Evolutionary conservation across 2,888 invertebrate species (phyloP), one percentile per base, ranked within the genome.

Genomic region (Apeira syringaria): DNA sequence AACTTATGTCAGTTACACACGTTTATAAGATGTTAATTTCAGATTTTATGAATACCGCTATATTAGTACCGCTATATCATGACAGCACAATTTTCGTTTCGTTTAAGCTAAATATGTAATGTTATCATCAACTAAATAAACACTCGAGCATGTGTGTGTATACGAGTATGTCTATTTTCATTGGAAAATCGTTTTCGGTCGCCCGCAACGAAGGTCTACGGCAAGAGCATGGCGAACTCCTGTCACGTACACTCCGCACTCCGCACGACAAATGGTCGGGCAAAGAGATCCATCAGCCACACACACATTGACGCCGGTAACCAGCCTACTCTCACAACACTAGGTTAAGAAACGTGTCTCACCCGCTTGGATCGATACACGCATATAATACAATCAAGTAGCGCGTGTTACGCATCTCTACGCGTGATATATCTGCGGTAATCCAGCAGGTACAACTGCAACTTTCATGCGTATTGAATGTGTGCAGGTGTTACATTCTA

Each of bases 331-430:
- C 59, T 49, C 61, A 60, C 57, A 54, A 57, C 59, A 54, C 63
- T 66, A 68, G 72, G 66, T 70, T 76, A 77, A 76, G 74, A 77
- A 80, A 75, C 74, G 75, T 76, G 77, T 78, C 77, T 74, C 68
- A 61, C 59, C 62, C 68, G 64, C 70, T 50, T 68, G 75, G 86
- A 85, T 87, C 87, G 69, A 88, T 87, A 86, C 73, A 76, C 75
- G 68, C 70, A 74, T 75, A 71, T 74, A 65, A 36, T 49, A 47
- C 37, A 68, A 57, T 68, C 68, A 71, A 66, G 67, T 69, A 66
- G 62, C 59, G 57, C 60, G 66, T 68, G 68, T 70, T 68, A 74
- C 72, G 68, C 47, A 40, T 47, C 35, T 42, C 35, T 44, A 26
- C 10, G 37, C 36, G 41, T 40, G 30, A 34, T 35, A 32, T 50